phyloP scores from a whole-genome alignment of 1,140 invertebrate species.

The Drosophila bifasciata region DNA sequence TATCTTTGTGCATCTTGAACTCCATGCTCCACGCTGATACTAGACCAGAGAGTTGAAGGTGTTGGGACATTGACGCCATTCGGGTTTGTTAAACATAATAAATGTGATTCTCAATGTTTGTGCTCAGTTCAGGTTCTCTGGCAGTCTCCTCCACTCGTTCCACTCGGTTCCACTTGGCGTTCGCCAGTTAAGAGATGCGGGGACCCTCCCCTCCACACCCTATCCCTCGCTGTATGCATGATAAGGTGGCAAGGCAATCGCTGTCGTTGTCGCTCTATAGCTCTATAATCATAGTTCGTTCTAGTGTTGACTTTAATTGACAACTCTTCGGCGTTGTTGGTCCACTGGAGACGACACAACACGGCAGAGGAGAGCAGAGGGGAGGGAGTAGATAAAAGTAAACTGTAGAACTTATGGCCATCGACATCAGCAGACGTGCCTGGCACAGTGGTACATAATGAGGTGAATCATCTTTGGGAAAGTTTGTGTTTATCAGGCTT shows the following conservation, averaged over 20 bases:
- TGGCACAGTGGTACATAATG: constrained; percentile 48
- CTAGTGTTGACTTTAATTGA: constrained; percentile 76
- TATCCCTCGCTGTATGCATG: constrained; percentile 15
- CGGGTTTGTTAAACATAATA: constrained; percentile 79
- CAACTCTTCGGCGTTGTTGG: constrained; percentile 57
- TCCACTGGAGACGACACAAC: constrained; percentile 11
- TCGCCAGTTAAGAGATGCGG: constrained; percentile 29
- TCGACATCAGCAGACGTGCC: background rate
- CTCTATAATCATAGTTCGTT: constrained; percentile 53
- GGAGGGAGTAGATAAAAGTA: too few relatives aligned
- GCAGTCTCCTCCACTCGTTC: background rate
- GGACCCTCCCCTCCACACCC: background rate
- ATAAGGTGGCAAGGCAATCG: constrained; percentile 56
- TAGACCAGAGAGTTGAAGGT: constrained; percentile 58
- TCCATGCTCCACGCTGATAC: constrained; percentile 13
- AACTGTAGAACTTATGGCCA: background rate
- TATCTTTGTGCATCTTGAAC: constrained; percentile 44
- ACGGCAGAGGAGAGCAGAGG: too few relatives aligned
- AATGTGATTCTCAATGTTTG: constrained; percentile 70
- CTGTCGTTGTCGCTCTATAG: constrained; percentile 24
- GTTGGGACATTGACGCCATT: constrained; percentile 77
- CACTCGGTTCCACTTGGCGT: background rate
- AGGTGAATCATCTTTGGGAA: constrained; percentile 23
- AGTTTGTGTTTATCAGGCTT: constrained; percentile 41
- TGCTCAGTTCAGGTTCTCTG: constrained; percentile 51